phyloP scores from a whole-genome alignment of 2,888 invertebrate genomes.

The Amaurobius ferox region DNA sequence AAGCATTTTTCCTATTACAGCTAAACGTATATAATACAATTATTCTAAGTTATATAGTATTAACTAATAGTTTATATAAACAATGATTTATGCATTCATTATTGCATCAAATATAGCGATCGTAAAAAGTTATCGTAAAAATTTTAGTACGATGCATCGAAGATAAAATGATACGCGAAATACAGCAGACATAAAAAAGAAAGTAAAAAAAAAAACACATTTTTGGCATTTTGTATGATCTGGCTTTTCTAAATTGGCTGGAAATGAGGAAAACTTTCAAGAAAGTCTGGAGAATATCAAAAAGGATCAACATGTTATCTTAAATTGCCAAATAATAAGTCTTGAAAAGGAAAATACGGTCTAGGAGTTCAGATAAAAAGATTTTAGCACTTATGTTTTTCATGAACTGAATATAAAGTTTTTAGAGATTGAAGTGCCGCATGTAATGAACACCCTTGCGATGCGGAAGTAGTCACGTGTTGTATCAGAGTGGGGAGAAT shows the following conservation, averaged over 20 bases:
- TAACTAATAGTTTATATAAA: no score
- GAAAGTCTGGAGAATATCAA: slow-evolving; percentile 3
- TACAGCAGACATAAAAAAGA: neutral
- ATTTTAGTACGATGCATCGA: no score
- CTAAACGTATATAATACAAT: no score
- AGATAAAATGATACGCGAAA: neutral
- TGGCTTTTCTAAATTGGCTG: neutral
- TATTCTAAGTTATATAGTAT: no score
- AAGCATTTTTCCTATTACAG: no score
- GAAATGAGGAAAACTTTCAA: neutral
- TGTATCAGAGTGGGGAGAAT: no score
- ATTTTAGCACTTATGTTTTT: neutral
- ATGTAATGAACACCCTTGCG: neutral
- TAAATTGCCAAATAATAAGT: neutral
- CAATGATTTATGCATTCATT: no score
- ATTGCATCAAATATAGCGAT: no score
- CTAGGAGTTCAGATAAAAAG: slow-evolving; percentile 2
- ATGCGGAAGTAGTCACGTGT: no score
- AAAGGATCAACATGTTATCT: neutral
- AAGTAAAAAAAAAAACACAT: neutral
- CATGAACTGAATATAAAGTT: neutral
- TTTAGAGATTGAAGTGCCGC: neutral
- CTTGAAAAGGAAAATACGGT: neutral
- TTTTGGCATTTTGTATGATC: neutral
- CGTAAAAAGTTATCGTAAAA: no score